Base-by-base conservation (phyloP, 2,888 invertebrate species). In the Branchinecta sandiegonensis region DNA sequence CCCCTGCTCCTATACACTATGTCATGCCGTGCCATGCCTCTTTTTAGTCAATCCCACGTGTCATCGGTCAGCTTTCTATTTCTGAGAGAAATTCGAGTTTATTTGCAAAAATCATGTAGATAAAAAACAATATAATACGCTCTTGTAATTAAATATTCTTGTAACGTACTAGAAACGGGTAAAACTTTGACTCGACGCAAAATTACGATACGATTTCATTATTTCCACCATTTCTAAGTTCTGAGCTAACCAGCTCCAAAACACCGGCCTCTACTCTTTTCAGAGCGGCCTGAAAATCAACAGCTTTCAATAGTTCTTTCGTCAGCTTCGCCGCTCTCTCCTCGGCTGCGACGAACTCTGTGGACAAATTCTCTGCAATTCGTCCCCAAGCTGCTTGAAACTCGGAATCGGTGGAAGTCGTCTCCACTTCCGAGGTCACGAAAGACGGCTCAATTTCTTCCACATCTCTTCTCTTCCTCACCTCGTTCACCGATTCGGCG, bases 391-490 rank as follows among this genome's bases (percentile, higher is more conserved):
- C 63, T 23, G 63, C 63, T 10, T 56, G 63, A 23, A 56, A 56
- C 12, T 56, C 11, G n/a, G n/a, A 23, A 56, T 23, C 23, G n/a
- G 63, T 56, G 8, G 14, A 8, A 17, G 63, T 56, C n/a, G 63
- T 10, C 63, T n/a, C 23, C 23, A 56, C 8, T 56, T 56, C 63
- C 8, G 63, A 23, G 9, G n/a, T 9, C 8, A 56, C 63, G 23
- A 56, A 56, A n/a, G 63, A 56, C 23, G 63, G 63, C 23, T 56
- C 63, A 17, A 56, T 56, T 2, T 56, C 63, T 56, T 56, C 63
- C n/a, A 23, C 63, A 10, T 56, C 63, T 56, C 63, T n/a, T 56
- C 23, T 56, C 37, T 37, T 37, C 11, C 63, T 56, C 23, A 56
- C 23, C 11, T 56, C 63, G 63, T 56, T 56, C n/a, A 56, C n/a